Evolutionary conservation across 2,797 vertebrate species (phyloP).

Genomic region (Alca torda): DNA sequence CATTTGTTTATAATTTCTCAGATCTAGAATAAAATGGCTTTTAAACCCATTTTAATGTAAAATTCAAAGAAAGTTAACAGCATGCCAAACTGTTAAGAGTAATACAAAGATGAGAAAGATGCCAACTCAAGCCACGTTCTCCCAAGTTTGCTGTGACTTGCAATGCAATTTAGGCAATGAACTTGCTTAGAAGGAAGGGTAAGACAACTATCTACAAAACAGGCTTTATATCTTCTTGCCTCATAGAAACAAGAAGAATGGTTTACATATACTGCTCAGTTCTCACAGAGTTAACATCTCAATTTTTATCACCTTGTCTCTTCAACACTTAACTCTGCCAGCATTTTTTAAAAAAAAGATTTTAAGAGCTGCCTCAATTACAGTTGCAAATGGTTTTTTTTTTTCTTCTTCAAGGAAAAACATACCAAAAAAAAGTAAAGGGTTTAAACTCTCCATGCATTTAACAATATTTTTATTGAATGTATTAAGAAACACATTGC

Average conservation of each 20-base stretch:
- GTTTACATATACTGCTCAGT: neutral
- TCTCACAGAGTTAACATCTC: neutral
- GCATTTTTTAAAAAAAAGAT: neutral
- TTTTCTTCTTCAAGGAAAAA: neutral
- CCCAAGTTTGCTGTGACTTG: neutral
- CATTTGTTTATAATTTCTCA: neutral
- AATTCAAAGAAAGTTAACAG: neutral
- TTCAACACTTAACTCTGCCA: neutral
- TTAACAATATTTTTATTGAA: neutral
- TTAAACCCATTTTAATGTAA: neutral
- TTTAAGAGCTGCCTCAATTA: neutral
- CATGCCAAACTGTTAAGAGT: neutral
- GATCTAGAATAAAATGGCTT: neutral
- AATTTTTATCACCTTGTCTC: neutral
- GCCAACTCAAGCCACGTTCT: neutral
- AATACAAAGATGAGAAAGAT: neutral
- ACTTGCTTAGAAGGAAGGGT: neutral
- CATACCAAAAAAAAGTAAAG: neutral
- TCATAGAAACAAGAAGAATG: neutral
- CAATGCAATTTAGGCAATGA: neutral
- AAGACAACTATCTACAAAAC: neutral
- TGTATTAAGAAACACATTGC: neutral
- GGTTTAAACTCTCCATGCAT: fast-evolving
- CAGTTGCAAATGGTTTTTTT: neutral
- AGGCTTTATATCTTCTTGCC: neutral